Conservation (phyloP, 2,113 vertebrate genomes). For the Actenoides hombroni region DNA sequence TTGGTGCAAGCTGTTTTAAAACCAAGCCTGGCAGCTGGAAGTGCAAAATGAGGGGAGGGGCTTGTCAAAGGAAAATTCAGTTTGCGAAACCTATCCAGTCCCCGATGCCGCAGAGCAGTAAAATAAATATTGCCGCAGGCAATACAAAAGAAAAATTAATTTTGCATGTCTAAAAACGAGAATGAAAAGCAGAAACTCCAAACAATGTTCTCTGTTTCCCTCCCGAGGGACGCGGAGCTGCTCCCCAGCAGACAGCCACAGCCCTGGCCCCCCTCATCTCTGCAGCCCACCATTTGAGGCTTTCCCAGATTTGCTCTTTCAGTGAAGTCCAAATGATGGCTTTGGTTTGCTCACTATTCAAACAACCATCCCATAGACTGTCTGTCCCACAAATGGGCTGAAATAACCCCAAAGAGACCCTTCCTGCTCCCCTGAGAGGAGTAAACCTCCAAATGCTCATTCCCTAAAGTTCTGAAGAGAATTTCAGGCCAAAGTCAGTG, state of each 20-base stretch:
- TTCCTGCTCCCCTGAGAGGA: accelerated
- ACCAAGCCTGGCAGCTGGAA: not conserved
- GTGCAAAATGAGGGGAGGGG: not conserved
- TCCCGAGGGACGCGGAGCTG: not conserved
- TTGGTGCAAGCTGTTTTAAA: not conserved
- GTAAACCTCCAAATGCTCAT: not conserved
- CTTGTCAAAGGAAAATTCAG: not conserved
- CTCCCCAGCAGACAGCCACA: not conserved
- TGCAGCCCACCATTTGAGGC: not conserved
- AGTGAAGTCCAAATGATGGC: not conserved
- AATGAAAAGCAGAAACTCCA: not conserved
- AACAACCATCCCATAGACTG: accelerated
- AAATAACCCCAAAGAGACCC: not conserved
- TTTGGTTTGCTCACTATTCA: not conserved
- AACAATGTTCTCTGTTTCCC: not conserved
- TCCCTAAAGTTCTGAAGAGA: not conserved
- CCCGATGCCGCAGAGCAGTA: not conserved
- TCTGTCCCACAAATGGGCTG: not conserved
- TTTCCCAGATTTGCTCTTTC: slow-evolving; percentile 3
- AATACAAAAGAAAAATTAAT: not conserved
- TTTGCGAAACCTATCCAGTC: not conserved
- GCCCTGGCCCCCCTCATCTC: not conserved
- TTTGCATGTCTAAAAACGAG: not conserved
- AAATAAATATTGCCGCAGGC: not conserved
- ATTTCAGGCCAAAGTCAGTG: accelerated